Evolutionary conservation across 2,113 vertebrate species (phyloP).

Genomic region (Hemiscyllium ocellatum): DNA sequence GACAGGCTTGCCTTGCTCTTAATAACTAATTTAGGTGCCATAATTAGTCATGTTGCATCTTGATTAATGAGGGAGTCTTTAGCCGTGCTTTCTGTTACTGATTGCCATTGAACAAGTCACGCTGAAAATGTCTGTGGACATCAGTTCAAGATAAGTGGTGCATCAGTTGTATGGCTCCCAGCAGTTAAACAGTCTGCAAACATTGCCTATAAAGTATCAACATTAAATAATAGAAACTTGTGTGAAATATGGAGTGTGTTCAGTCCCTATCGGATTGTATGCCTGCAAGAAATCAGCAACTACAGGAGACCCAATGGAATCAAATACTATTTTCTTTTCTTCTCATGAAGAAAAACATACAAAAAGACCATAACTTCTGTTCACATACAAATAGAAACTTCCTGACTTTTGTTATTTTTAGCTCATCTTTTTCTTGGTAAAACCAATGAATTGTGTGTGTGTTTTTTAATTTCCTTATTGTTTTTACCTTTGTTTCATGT

Average conservation of each 20-base stretch:
- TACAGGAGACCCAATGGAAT: background rate
- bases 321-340: too few species aligned
- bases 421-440: background rate
- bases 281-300: background rate
- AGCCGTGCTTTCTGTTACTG: background rate
- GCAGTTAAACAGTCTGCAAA: background rate
- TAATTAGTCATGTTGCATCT: background rate
- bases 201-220: background rate
- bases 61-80: too few species aligned
- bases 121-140: background rate
- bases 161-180: background rate
- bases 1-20: too few species aligned
- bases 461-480: background rate
- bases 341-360: background rate
- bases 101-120: background rate
- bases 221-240: background rate
- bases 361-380: background rate
- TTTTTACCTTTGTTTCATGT: background rate
- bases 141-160: background rate
- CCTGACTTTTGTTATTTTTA: background rate
- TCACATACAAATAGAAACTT: background rate
- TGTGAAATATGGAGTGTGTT: background rate
- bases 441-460: background rate
- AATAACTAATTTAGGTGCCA: too few species aligned
- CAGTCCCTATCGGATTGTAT: background rate